phyloP scores from a whole-genome alignment of 1,140 invertebrate species.

The Orussus abietinus region DNA sequence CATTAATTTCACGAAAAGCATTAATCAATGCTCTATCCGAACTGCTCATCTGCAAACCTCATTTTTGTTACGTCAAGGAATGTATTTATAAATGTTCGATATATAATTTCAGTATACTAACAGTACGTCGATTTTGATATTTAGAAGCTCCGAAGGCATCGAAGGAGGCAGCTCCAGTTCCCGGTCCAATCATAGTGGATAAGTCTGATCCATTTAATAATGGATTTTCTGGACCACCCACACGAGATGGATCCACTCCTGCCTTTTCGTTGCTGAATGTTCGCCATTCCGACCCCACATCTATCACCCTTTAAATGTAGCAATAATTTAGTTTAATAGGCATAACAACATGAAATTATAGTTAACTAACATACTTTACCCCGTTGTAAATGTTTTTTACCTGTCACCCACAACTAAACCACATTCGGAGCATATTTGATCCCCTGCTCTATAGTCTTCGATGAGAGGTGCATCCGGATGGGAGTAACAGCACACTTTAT shows the following conservation, averaged over 20 bases:
- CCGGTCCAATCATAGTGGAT: conserved; percentile 95
- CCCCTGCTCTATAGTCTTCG: conserved; percentile 97
- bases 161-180: conserved; percentile 75
- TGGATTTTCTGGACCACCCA: conserved; percentile 95
- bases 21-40: conserved; percentile 92
- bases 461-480: conserved; percentile 95
- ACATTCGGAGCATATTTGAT: conserved; percentile 98
- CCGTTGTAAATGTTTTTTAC: too few relatives aligned
- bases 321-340: conserved; percentile 4
- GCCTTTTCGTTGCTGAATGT: conserved; percentile 99
- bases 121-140: conserved; percentile 89
- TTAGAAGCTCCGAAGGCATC: conserved; percentile 84
- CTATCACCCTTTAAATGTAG: conserved; percentile 80
- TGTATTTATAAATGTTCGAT: too few relatives aligned
- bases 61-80: background rate
- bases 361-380: too few relatives aligned
- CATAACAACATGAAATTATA: background rate
- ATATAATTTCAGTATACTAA: conserved; percentile 47
- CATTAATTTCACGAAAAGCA: conserved; percentile 94
- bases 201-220: conserved; percentile 93
- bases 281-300: conserved; percentile 99
- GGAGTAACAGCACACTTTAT: conserved; percentile 82
- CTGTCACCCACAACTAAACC: conserved; percentile 98
- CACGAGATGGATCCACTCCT: conserved; percentile 96
- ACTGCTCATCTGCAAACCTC: conserved; percentile 68